A percentile compares a stretch with the other conserved stretches of the same genome.
Conservation (phyloP, 2,113 vertebrate genomes). For the Clarias macrocephalus region DNA sequence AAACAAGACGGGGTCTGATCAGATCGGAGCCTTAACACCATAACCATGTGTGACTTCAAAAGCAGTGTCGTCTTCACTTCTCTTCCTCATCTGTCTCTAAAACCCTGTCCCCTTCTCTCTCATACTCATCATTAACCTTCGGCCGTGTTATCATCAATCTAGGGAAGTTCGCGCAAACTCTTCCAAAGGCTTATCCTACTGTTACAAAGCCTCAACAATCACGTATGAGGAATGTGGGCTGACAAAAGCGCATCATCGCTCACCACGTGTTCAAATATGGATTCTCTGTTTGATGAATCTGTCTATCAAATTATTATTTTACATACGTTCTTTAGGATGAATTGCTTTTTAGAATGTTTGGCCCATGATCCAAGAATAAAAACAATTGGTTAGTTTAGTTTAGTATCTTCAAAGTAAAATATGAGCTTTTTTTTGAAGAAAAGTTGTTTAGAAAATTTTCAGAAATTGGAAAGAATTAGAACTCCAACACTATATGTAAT, state of each 20-base stretch:
- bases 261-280: too few relatives aligned
- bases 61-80: neutral
- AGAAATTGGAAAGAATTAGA: neutral
- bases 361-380: neutral
- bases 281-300: neutral
- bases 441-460: too few relatives aligned
- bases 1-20: constrained; percentile 29
- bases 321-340: neutral
- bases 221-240: neutral
- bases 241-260: neutral
- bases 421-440: neutral
- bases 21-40: constrained; percentile 7
- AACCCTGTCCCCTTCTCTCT: neutral
- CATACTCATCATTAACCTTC: constrained; percentile 39
- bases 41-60: constrained; percentile 2
- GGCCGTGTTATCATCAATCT: constrained; percentile 53
- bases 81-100: neutral
- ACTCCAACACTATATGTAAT: neutral
- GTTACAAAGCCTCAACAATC: neutral
- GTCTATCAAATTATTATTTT: neutral
- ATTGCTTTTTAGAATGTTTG: neutral
- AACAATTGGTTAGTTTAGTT: neutral
- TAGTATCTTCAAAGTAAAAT: neutral
- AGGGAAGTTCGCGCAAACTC: constrained; percentile 16
- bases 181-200: neutral